phyloP scores from a whole-genome alignment of 2,113 vertebrate species.

The Odontesthes bonariensis region DNA sequence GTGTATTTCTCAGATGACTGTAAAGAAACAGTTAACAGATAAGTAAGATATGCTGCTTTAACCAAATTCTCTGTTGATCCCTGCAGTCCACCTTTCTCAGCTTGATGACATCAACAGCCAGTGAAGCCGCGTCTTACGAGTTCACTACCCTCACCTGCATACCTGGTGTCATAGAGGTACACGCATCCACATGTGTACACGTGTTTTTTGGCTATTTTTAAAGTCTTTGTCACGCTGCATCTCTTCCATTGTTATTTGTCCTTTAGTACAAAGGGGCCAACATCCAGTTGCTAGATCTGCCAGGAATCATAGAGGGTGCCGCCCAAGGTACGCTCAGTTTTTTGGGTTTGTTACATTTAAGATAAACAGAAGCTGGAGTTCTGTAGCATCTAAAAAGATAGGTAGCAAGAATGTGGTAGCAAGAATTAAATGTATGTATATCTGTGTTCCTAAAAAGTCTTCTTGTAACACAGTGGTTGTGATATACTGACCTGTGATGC shows the following conservation, averaged over 20 bases:
- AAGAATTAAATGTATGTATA: too few relatives aligned
- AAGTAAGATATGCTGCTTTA: background rate
- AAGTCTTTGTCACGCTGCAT: background rate
- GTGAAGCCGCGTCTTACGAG: constrained; percentile 95
- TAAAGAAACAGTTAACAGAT: too few relatives aligned
- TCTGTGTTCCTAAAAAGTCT: background rate
- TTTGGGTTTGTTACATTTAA: background rate
- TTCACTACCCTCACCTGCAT: constrained; percentile 98
- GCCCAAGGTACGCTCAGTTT: constrained; percentile 87
- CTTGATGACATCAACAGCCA: constrained; percentile 97
- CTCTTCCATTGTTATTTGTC: constrained; percentile 11
- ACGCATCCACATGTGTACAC: background rate
- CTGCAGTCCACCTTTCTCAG: constrained; percentile 97
- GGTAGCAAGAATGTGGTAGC: too few relatives aligned
- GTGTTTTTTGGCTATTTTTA: background rate
- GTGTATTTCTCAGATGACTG: too few relatives aligned
- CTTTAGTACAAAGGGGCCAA: constrained; percentile 98
- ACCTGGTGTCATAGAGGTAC: constrained; percentile 96
- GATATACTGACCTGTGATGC: constrained; percentile 17
- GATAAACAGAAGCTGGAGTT: background rate
- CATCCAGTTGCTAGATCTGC: constrained; percentile 97
- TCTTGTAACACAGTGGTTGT: background rate
- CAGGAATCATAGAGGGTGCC: constrained; percentile 98
- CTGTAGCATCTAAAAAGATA: too few relatives aligned
- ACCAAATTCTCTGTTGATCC: background rate